phyloP scores from a whole-genome alignment of 2,888 invertebrate species.

The Synergus laeviventris region DNA sequence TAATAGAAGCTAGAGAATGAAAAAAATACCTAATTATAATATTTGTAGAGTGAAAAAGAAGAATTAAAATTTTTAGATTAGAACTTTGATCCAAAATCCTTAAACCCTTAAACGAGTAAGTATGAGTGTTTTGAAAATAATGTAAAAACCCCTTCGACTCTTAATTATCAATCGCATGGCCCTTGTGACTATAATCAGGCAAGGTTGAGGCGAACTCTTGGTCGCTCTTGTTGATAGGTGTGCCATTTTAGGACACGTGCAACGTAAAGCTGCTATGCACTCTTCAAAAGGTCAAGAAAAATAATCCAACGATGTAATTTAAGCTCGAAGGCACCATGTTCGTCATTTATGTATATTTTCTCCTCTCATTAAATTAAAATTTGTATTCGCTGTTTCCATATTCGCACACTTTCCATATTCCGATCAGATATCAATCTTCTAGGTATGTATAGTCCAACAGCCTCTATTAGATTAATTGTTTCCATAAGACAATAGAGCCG shows the following conservation, averaged over 20 bases:
- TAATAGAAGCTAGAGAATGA: no score
- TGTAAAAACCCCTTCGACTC: neutral
- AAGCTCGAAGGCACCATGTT: neutral
- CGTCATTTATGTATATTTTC: neutral
- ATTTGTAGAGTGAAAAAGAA: no score
- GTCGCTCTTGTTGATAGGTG: conserved; percentile 27
- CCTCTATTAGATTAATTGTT: conserved; percentile 22
- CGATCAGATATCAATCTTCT: conserved; percentile 15
- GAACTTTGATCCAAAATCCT: no score
- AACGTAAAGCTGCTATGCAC: neutral
- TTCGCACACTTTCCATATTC: conserved; percentile 24
- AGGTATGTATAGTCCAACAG: neutral
- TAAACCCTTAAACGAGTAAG: no score
- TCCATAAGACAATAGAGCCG: conserved; percentile 9
- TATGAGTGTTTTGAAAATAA: neutral
- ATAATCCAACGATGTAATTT: neutral
- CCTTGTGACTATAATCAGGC: conserved; percentile 19
- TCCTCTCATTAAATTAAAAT: no score
- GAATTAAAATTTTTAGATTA: no score
- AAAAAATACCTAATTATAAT: no score
- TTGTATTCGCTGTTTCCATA: neutral
- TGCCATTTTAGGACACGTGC: conserved; percentile 27
- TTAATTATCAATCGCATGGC: neutral
- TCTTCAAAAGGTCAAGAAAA: conserved; percentile 12
- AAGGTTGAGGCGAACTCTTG: conserved; percentile 31